phyloP scores from a whole-genome alignment of 2,113 vertebrate species.

The Macaca mulatta region DNA sequence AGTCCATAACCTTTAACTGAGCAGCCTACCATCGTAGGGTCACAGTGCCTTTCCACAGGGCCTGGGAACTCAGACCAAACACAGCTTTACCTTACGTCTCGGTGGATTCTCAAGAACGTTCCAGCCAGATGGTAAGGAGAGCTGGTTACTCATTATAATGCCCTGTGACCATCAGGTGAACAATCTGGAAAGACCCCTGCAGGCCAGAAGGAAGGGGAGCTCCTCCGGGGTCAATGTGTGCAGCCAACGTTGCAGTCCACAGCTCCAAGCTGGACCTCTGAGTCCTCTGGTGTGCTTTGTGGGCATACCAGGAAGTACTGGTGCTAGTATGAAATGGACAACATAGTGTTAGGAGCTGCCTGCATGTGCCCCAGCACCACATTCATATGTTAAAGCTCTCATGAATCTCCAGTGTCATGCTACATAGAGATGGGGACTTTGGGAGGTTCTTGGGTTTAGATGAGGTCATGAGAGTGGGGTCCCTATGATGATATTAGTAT shows the following conservation, averaged over 20 bases:
- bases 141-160: background rate
- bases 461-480: background rate
- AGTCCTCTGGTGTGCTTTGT: background rate
- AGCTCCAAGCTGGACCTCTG: background rate
- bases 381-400: background rate
- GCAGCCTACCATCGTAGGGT: background rate
- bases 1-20: background rate
- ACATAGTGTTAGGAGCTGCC: fast-evolving
- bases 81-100: background rate
- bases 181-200: background rate
- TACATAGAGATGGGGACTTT: background rate
- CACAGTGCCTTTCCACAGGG: too few relatives aligned
- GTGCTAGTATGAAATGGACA: too few relatives aligned
- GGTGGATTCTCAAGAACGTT: background rate
- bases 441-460: background rate
- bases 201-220: background rate
- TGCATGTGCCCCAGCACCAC: too few relatives aligned
- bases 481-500: background rate
- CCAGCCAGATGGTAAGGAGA: background rate
- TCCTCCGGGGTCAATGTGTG: background rate
- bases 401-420: background rate
- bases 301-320: background rate
- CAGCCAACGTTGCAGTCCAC: background rate
- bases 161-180: background rate
- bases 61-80: background rate